These are phyloP conservation scores for Mirounga angustirostris DNA, from an alignment of 2,113 vertebrate species.

Conservation along the genomic window DNA sequence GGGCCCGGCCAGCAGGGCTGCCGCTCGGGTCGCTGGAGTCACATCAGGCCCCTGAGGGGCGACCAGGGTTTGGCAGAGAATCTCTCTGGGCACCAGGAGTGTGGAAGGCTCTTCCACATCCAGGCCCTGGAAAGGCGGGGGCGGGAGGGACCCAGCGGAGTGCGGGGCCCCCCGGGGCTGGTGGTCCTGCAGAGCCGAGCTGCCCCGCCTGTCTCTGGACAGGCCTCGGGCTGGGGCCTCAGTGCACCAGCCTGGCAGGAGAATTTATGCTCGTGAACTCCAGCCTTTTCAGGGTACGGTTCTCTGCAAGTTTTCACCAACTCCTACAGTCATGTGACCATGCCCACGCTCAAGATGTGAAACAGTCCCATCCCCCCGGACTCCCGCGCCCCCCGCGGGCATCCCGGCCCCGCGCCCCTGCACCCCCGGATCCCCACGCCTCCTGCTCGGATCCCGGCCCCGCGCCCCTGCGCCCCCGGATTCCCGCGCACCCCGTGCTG, in stretches of 20 bases:
- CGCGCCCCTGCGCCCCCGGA: too few species aligned
- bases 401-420: background rate
- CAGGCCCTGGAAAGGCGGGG: background rate
- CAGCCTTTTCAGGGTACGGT: background rate
- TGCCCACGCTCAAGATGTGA: background rate
- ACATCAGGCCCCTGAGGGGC: background rate
- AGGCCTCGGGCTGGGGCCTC: background rate
- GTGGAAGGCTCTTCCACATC: background rate
- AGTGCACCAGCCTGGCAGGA: background rate
- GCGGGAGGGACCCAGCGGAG: background rate
- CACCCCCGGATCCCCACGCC: background rate
- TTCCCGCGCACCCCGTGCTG: background rate
- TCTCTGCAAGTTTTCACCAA: background rate
- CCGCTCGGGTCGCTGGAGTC: rapidly evolving
- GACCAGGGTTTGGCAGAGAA: too few species aligned
- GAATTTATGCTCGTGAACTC: background rate
- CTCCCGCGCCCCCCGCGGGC: background rate
- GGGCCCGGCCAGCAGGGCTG: background rate
- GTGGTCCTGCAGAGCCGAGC: background rate
- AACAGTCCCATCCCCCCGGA: background rate
- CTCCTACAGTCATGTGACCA: background rate
- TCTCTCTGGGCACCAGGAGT: background rate
- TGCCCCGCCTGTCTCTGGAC: background rate
- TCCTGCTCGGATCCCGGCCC: too few species aligned
- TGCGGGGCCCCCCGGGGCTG: too few species aligned